Base-by-base conservation (phyloP, 2,113 vertebrate species). In the Amazona guildingii region DNA sequence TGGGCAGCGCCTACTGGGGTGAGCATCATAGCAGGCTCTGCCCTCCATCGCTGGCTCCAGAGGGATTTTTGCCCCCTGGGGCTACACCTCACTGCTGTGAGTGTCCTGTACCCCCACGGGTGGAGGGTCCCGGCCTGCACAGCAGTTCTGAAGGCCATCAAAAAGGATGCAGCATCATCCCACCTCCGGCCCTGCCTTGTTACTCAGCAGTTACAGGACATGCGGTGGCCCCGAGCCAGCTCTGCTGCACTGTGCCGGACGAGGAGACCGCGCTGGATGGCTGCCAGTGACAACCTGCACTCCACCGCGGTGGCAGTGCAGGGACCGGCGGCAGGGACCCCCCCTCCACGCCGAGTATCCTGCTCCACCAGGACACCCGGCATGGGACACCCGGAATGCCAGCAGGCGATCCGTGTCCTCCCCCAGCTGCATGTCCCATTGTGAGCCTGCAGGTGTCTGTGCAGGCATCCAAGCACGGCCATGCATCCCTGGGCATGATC, bases 151-250 rank as follows among this genome's bases (percentile, higher is more conserved):
- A 49, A 61, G 33, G 86, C 57, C 95, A 83, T 61, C 28, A 0
- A 20, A 76, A 51, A 74, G 87, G 77, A 59, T 3, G 2, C 0
- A 6, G 89, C 18, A 15, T 74, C 96, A 86, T 1, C 86, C 28
- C 3, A 1, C 81, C 87, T 72, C 84, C 0, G 5, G 82, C 81
- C 77, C 69, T 78, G 95, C 92, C 77, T 41, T 6, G 37, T 95
- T 91, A 96, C 95, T 96, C 96, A 97, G 96, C 96, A 95, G 5
- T 93, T 86, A 23, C 69, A 86, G 87, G 92, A 54, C 92, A 52
- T 2, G 1, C 19, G 0, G 51, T 29, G 95, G 93, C 95, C 87
- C 77, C 0, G 6, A 66, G 93, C 95, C 96, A 97, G 81, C 77
- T 73, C 70, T 1, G 21, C 92, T 23, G 77, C 1, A 8, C 81